These are phyloP conservation scores for Diacarnus erythraeanus DNA, from an alignment of 37 sponge, comb jelly and placozoan genomes.

Conservation along the genomic window DNA sequence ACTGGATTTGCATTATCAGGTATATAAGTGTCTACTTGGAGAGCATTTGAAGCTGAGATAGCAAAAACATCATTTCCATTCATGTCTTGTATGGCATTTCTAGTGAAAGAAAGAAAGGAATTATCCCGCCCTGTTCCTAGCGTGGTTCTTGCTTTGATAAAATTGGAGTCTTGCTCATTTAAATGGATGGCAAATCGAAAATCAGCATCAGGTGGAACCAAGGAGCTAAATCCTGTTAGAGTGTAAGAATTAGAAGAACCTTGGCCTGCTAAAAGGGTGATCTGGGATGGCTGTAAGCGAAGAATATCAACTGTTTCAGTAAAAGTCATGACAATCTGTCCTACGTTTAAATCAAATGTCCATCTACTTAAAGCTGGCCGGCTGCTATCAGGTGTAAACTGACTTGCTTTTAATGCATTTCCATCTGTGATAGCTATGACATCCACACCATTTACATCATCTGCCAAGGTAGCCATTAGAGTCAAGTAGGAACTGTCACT, in stretches of 20 bases:
- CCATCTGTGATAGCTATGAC: slow-evolving; percentile 88
- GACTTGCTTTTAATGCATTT: slow-evolving; percentile 56
- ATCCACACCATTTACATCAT: slow-evolving; percentile 78
- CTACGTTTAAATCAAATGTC: slow-evolving; percentile 68
- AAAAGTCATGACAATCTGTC: slow-evolving; percentile 71
- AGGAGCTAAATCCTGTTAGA: slow-evolving; percentile 30
- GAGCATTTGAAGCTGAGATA: slow-evolving; percentile 29
- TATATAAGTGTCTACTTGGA: slow-evolving; percentile 22
- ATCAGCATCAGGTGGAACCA: slow-evolving; percentile 81
- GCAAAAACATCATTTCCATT: slow-evolving; percentile 57
- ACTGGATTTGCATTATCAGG: slow-evolving; percentile 47
- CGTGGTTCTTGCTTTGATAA: slow-evolving; percentile 54
- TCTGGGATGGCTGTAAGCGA: slow-evolving; percentile 34
- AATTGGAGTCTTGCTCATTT: slow-evolving; percentile 57
- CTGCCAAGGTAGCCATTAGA: slow-evolving; percentile 63
- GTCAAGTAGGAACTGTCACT: slow-evolving; percentile 62
- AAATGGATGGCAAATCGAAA: slow-evolving; percentile 55
- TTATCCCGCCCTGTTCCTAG: slow-evolving; percentile 61
- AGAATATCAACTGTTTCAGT: slow-evolving; percentile 78
- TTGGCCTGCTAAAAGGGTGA: slow-evolving; percentile 32
- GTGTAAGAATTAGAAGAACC: slow-evolving; percentile 27
- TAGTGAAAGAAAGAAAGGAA: slow-evolving; percentile 65
- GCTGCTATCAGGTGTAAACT: slow-evolving; percentile 54
- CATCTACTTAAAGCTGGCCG: slow-evolving; percentile 45
- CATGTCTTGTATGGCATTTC: slow-evolving; percentile 60